Base-by-base conservation (phyloP, 30 jellyfish, hydroid and myxozoan genomes). In the Cassiopea andromeda region DNA sequence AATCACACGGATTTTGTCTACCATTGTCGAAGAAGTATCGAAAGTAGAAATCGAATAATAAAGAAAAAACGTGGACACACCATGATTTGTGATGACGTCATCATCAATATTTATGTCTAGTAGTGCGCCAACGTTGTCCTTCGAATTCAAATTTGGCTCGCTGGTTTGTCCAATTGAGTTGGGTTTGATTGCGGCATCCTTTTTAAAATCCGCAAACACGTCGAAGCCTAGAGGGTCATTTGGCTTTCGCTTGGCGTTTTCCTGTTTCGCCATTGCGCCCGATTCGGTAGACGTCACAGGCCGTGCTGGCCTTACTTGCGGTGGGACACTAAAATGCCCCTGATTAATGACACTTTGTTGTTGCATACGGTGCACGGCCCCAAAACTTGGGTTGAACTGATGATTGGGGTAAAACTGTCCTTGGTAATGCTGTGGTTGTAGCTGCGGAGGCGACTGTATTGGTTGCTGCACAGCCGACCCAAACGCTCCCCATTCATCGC, bases 171-270 rank as follows among this genome's bases (percentile, higher is more conserved):
- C 69, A 6, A 15, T 60, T 17, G 48, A 69, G 46, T 68, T 82
- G 57, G 17, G 8, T 66, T 44, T 82, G 19, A 38, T 69, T 15
- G 50, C 84, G 13, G n/a, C 86, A 57, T 78, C 94, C 71, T 87
- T 87, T 70, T 87, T 87, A 67, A 87, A 87, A 87, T 70, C 82
- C 70, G 90, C 87, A 57, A 87, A 87, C 7, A 87, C 90, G 54
- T 87, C 94, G 71, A 87, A 87, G 1, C 84, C 94, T 1, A 87
- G 86, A 43, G 68, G 85, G 50, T 87, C 90, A 14, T 67, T 87
- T 2, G 77, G 48, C 49, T 60, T 46, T n/a, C 79, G 13, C 64
- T 80, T 87, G 18, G 90, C 27, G 45, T 60, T 70, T 4, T 38
- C 68, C 15, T 73, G 82, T 45, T 64, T 75, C 15, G 85, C 50